A percentile compares a stretch with the other conserved stretches of the same genome.
Conservation (phyloP, 2,113 vertebrate genomes). For the Microcebus griseorufus region DNA sequence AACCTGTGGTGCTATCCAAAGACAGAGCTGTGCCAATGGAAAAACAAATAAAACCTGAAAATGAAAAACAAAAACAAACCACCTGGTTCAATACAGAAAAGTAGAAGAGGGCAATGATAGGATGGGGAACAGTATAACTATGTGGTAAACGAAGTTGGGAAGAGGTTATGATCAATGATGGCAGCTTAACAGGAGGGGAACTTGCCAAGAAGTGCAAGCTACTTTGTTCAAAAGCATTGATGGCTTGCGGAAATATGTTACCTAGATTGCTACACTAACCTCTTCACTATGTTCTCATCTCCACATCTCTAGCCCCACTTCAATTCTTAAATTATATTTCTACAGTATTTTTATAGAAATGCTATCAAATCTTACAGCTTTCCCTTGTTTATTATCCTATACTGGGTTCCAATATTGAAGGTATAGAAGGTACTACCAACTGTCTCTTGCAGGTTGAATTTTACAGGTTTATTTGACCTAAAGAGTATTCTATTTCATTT, state of each 20-base stretch:
- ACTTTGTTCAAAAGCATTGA: background rate
- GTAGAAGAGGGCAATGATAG: background rate
- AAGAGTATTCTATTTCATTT: background rate
- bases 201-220: background rate
- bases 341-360: constrained; percentile 17
- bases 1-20: background rate
- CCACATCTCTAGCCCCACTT: background rate
- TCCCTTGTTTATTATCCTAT: background rate
- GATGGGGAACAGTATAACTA: background rate
- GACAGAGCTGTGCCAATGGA: background rate
- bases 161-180: background rate
- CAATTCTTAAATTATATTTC: constrained; percentile 12
- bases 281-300: background rate
- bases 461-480: background rate
- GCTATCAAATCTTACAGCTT: background rate
- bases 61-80: background rate
- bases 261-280: background rate
- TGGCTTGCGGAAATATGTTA: background rate
- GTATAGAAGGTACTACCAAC: background rate
- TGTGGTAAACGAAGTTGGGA: background rate
- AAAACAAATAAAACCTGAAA: constrained; percentile 23
- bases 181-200: background rate
- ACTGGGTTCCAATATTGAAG: background rate
- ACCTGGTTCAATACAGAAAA: background rate
- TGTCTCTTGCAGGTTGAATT: background rate